Evolutionary conservation across 1,140 invertebrate genomes (phyloP), one percentile per base, ranked within the genome.

Genomic region (Diprion similis): DNA sequence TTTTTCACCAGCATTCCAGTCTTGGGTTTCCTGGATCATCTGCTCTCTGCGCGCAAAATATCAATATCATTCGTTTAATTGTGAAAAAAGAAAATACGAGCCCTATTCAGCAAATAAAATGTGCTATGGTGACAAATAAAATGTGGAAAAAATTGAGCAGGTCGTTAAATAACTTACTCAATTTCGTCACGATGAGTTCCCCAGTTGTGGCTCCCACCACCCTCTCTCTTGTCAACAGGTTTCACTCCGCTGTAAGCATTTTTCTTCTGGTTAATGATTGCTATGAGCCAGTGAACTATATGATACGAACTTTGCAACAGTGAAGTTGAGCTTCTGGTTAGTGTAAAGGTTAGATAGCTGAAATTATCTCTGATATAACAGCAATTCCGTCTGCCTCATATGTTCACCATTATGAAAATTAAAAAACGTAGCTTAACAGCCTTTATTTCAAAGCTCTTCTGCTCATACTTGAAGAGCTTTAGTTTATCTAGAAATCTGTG

Each of bases 201-300:
- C 97, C 97, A 98, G 86, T 98, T 99, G 87, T 97, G 95, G 80
- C 96, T 93, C 72, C 97, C 97, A 89, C 92, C 94, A 83, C 97
- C 97, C 83, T 98, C 97, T 78, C 95, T 93, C 89, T 99, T 98
- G 83, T 98, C 97, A 78, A 97, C 91, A 74, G 96, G 91, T 89
- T 98, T 98, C 71, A 98, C 93, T 83, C 97, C 96, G 87, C 94
- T 95, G 89, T 88, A 90, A 90, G 78, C 86, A 87, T 86, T 83
- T 82, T 84, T 87, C 80, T 82, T 85, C 86, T 85, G 80, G 87
- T 82, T 85, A 85, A 78, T 80, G 48, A 77, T 68, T 15, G 17
- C 37, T 72, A 24, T 18, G 67, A 18, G 66, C 46, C 15, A 18
- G 48, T 71, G 10, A 48, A 48, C n/a, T 3, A 68, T 18, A 71